Base-by-base conservation (phyloP, 1,140 invertebrate genomes). In the Drosophila miranda region DNA sequence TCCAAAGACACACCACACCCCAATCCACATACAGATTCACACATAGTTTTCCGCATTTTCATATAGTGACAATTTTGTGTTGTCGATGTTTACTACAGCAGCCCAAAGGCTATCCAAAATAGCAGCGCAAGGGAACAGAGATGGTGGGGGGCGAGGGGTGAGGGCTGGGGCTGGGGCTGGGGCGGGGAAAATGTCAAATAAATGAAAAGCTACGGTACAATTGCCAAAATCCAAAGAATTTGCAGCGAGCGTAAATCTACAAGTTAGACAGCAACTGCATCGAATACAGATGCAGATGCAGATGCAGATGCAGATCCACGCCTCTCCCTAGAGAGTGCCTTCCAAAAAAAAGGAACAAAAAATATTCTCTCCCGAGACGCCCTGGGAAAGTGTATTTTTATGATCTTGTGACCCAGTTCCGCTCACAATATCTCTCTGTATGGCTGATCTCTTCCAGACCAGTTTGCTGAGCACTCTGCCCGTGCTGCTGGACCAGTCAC, bases 381-480 rank as follows among this genome's bases (percentile, higher is more conserved):
- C 30, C 30, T 30, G 66, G 66, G 26, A 59, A 48, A 66, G 50
- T 75, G 61, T 75, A 75, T 75, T 75, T 75, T 75, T 75, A 75
- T 46, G 72, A 75, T 75, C 34, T 41, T 19, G n/a, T 75, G 72
- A 75, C 72, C 70, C 55, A 75, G 41, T 68, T 67, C 41, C 38
- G 49, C 48, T 56, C 53, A 57, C 42, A 43, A 28, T 26, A 6
- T 38, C 7, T 14, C 23, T 38, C 13, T 34, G 8, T 3, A 8
- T 30, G 28, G 28, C 6, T 16, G 4, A 68, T 49, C 62, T 38
- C 62, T 86, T 90, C 62, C 81, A 93, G 93, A 93, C 94, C 69
- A 97, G 96, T 74, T 93, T 98, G 45, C 92, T 97, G 48, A 95
- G 95, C 75, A 96, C 96, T 30, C 93, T 98, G 78, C 96, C 97